Base-by-base conservation (phyloP, 2,888 invertebrate genomes). In the Ectemnius continuus region DNA sequence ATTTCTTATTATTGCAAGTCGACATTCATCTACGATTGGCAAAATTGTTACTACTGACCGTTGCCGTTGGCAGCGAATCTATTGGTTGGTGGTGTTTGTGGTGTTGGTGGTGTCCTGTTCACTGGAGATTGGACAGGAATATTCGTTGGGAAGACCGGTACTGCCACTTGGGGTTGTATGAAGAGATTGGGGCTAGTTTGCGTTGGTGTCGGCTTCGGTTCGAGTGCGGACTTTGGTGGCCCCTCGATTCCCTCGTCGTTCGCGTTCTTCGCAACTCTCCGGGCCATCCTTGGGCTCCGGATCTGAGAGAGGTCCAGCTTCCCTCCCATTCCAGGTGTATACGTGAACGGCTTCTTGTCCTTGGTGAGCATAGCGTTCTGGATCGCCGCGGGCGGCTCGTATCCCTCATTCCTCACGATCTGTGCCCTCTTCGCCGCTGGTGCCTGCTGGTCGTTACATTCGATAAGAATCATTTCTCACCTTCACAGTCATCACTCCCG, bases 311-410 rank as follows among this genome's bases (percentile, higher is more conserved):
- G 92, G 91, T 98, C 97, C 73, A 98, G 93, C 68, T 91, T 91
- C 2, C 91, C 91, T 3, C 91, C 91, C 79, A 98, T 98, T 18
- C 98, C 97, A 1, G 98, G 98, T 18, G 97, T 97, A 91, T 98
- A 98, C n/a, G 98, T 98, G 90, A 98, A 98, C 13, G 98, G 98
- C 88, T 98, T 98, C 91, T 98, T 98, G 91, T 98, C 98, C 91
- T 97, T 97, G 86, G 96, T 97, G 95, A 97, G 95, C 97, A 97
- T 97, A 46, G 97, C 97, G 91, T 97, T 97, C 90, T 97, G 97
- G 70, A 98, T 96, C 84, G 97, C 97, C 79, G 96, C 95, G 76
- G 98, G 98, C 58, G 97, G 97, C 88, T 96, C 96, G 81, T 89
- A 89, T 4, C 70, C 70, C 67, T 82, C 83, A 73, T 84, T 84